A percentile compares a stretch with the other conserved stretches of the same genome.
Conservation (phyloP, 2,888 invertebrate genomes). For the Drosophila parthenogenetica region DNA sequence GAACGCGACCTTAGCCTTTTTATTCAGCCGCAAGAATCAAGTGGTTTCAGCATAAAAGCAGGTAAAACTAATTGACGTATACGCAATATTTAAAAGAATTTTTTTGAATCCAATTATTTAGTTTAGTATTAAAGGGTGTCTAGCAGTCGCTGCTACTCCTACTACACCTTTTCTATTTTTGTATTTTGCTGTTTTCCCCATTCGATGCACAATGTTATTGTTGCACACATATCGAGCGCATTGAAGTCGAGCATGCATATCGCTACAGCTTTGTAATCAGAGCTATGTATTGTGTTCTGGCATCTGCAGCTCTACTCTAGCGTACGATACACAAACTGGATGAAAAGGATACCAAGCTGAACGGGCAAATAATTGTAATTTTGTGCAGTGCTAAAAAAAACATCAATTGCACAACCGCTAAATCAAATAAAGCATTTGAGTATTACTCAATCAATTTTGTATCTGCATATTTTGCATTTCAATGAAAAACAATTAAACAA, state of each 20-base stretch:
- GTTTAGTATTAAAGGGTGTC: conserved; percentile 2
- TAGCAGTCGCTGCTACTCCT: background rate
- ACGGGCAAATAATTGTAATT: conserved; percentile 25
- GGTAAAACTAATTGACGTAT: background rate
- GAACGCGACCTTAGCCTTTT: background rate
- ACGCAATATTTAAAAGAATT: too few species aligned
- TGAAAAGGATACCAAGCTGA: conserved; percentile 1
- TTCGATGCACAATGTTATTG: conserved; percentile 37
- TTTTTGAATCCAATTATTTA: background rate
- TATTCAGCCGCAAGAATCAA: background rate
- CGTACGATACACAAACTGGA: background rate
- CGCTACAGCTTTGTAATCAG: conserved; percentile 44
- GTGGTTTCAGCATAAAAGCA: background rate
- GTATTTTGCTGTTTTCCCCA: conserved; percentile 3
- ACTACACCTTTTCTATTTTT: background rate
- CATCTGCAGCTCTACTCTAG: conserved; percentile 19
- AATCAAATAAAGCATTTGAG: conserved; percentile 8
- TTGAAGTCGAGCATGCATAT: conserved; percentile 29
- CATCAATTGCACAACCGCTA: background rate
- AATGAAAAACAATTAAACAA: conserved; percentile 3
- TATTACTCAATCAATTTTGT: background rate
- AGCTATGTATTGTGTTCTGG: conserved; percentile 32
- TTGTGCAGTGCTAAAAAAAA: conserved; percentile 21
- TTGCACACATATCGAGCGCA: conserved; percentile 49
- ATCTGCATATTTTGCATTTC: background rate